Evolutionary conservation across 2,888 invertebrate species (phyloP).

Genomic region (Drosophila picticornis): DNA sequence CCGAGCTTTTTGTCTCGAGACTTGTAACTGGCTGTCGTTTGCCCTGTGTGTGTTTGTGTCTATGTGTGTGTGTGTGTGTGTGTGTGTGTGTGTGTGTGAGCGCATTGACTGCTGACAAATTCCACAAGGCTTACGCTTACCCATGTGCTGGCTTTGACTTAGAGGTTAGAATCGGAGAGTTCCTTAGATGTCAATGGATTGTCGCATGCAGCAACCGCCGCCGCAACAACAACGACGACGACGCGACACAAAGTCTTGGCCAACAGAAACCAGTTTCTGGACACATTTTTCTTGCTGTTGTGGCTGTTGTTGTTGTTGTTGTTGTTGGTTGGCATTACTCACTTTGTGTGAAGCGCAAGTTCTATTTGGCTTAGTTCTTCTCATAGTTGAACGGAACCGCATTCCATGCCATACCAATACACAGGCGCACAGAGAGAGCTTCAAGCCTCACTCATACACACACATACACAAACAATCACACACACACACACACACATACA

Average conservation of each 20-base stretch:
- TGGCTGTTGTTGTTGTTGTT: slow-evolving; percentile 1
- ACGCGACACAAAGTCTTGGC: slow-evolving; percentile 70
- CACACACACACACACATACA: slow-evolving; percentile 30
- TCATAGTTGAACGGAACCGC: slow-evolving; percentile 64
- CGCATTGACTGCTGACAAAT: slow-evolving; percentile 63
- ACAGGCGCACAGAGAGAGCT: slow-evolving; percentile 40
- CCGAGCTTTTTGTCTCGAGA: slow-evolving; percentile 61
- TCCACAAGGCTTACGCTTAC: slow-evolving; percentile 68
- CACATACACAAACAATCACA: slow-evolving; percentile 26
- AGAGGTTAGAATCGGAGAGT: slow-evolving; percentile 59
- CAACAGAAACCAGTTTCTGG: slow-evolving; percentile 66
- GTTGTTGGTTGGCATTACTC: slow-evolving; percentile 46
- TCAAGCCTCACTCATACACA: slow-evolving; percentile 35
- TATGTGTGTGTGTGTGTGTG: slow-evolving; percentile 12
- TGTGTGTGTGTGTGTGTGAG: slow-evolving; percentile 34
- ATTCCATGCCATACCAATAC: slow-evolving; percentile 62
- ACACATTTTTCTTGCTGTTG: slow-evolving; percentile 44
- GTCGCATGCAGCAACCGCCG: slow-evolving; percentile 22
- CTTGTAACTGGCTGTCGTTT: slow-evolving; percentile 54
- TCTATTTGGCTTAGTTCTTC: slow-evolving; percentile 70
- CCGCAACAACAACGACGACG: slow-evolving; percentile 22
- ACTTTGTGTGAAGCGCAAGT: slow-evolving; percentile 62
- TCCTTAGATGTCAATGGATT: slow-evolving; percentile 71
- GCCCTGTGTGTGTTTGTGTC: slow-evolving; percentile 18
- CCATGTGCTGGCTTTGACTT: slow-evolving; percentile 62